These are phyloP conservation scores for Characodon lateralis DNA, from an alignment of 2,797 vertebrate genomes.

Conservation along the genomic window DNA sequence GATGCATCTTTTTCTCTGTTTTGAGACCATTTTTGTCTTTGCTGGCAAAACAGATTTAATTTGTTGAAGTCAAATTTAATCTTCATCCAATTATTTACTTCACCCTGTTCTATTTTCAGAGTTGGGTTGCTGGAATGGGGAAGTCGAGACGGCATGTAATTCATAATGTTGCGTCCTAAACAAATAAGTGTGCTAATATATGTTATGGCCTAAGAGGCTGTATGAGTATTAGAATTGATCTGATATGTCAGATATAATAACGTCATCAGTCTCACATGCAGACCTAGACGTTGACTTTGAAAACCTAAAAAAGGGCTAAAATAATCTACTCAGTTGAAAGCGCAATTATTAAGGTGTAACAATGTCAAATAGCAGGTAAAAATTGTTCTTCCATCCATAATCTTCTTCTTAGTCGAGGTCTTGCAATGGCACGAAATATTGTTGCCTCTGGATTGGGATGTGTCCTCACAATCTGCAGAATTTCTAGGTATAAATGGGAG, in stretches of 20 bases:
- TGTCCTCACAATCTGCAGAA: too few relatives aligned
- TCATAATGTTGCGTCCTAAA: not conserved
- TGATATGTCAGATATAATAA: conserved; percentile 4
- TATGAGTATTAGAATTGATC: conserved; percentile 2
- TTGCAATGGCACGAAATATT: not conserved
- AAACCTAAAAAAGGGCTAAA: not conserved
- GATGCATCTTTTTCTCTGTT: not conserved
- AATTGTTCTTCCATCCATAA: too few relatives aligned
- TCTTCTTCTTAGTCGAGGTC: too few relatives aligned
- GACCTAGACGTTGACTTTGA: not conserved
- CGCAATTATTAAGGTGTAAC: not conserved
- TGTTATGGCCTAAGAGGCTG: not conserved
- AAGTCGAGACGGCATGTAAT: not conserved
- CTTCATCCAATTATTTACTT: not conserved
- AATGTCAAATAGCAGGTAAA: not conserved
- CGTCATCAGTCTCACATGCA: not conserved
- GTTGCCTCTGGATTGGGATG: too few relatives aligned
- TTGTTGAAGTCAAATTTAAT: conserved; percentile 20
- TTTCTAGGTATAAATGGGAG: not conserved
- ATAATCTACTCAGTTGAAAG: not conserved
- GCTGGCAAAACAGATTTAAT: conserved; percentile 12
- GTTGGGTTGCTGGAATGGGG: not conserved
- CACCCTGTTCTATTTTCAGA: conserved; percentile 7
- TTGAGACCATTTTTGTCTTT: not conserved
- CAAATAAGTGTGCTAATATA: not conserved